Base-by-base conservation (phyloP, 2,797 vertebrate genomes). In the Hozukius guyotensis region DNA sequence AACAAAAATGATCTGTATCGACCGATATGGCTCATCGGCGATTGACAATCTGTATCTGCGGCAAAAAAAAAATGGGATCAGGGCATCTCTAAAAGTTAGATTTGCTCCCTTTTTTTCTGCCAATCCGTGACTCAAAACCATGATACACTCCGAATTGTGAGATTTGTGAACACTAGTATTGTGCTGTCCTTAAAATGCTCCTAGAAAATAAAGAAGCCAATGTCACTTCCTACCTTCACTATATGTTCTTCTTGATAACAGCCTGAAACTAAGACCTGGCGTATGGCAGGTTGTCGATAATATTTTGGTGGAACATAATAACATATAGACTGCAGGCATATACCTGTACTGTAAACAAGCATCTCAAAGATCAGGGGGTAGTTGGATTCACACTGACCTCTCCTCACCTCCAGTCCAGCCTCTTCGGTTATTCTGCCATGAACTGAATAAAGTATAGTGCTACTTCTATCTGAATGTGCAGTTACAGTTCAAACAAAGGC, bases 401-500 rank as follows among this genome's bases (percentile, higher is more conserved):
- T 24, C n/a, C 27, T 59, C 32, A 60, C 12, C 13, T 49, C 27
- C 46, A 69, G 24, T 59, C 18, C 14, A 27, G 20, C 31, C 13
- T 42, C 8, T 52, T 70, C 22, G 60, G 20, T 71, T 57, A 34
- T 34, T 85, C 38, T 66, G 8, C 18, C 2, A 27, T 8, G 49
- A 27, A 31, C 4, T 42, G 25, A 72, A 71, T 57, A 55, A 27
- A 64, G 42, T 49, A 65, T 20, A 20, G 5, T 24, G n/a, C 20
- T 53, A 8, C n/a, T 75, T 78, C 60, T 24, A 65, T 79, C 38
- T 59, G n/a, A 79, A 72, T 65, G 61, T 71, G 64, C 38, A 73
- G 31, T 55, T 78, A 38, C 24, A 77, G 62, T 62, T 64, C 12
- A 63, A 72, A 72, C 25, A 87, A 64, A 68, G 24, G 18, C 42